Evolutionary conservation across 1,140 invertebrate species (phyloP).

Genomic region (Drosophila rufa): DNA sequence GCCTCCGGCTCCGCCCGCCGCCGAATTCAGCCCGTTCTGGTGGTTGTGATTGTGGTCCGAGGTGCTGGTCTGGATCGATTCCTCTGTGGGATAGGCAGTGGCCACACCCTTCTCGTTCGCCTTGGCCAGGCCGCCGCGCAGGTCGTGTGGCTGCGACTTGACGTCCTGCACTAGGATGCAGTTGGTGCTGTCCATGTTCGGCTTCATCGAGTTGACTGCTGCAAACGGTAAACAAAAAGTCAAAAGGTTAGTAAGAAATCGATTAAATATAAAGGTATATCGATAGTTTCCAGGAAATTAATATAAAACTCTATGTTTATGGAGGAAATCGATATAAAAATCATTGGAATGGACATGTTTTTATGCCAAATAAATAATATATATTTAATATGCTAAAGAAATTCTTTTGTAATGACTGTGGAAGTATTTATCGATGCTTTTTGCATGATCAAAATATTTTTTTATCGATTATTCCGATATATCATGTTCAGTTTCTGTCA

Average conservation of each 20-base stretch:
- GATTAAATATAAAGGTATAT: no score
- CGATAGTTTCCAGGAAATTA: no score
- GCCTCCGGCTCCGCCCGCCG: background rate
- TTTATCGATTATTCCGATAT: background rate
- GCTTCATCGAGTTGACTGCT: constrained; percentile 94
- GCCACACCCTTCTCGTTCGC: constrained; percentile 65
- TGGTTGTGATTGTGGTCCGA: constrained; percentile 87
- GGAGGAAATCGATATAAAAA: background rate
- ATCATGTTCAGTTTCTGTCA: background rate
- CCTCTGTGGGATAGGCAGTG: constrained; percentile 85
- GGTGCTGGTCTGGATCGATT: constrained; percentile 89
- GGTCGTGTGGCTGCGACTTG: constrained; percentile 93
- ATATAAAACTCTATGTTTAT: no score
- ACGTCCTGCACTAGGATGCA: constrained; percentile 96
- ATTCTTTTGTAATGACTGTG: no score
- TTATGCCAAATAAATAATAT: no score
- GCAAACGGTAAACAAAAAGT: constrained; percentile 83
- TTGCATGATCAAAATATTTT: background rate
- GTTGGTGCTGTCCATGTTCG: constrained; percentile 92
- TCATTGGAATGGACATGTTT: background rate
- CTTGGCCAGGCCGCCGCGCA: constrained; percentile 86
- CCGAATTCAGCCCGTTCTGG: constrained; percentile 30
- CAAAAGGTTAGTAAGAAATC: constrained; percentile 8
- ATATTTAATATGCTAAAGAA: no score
- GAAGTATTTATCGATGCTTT: no score